These are phyloP conservation scores for Anniella stebbinsi DNA, from an alignment of 2,797 vertebrate genomes.

Conservation along the genomic window DNA sequence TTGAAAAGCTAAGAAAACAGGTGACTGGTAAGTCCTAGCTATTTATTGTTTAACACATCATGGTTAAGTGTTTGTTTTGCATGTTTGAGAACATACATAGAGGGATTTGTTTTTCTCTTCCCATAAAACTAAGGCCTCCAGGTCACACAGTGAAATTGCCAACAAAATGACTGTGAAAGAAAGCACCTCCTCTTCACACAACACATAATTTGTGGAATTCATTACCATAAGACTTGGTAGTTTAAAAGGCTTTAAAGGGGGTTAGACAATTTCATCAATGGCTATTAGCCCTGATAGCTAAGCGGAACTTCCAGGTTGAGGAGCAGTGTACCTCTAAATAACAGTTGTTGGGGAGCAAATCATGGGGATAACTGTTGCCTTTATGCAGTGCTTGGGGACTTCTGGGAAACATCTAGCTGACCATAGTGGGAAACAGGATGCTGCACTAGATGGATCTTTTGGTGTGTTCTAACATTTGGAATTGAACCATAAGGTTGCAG, in stretches of 20 bases:
- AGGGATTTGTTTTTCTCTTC: not conserved
- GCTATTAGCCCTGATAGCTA: not conserved
- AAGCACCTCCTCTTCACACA: not conserved
- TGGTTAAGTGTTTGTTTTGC: not conserved
- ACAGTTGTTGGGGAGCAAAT: too few relatives aligned
- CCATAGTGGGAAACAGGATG: not conserved
- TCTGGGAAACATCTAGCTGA: not conserved
- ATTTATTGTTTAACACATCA: constrained; percentile 2
- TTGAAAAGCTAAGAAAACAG: constrained; percentile 94
- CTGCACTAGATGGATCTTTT: not conserved
- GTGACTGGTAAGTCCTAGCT: constrained; percentile 84
- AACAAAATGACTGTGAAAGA: not conserved
- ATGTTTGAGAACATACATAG: not conserved
- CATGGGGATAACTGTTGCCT: not conserved
- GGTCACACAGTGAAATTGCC: not conserved
- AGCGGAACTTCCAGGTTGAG: not conserved
- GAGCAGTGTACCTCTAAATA: too few relatives aligned
- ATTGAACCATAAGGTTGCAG: not conserved
- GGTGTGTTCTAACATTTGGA: not conserved
- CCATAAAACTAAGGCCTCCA: not conserved
- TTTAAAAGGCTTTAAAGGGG: not conserved
- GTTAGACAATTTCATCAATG: not conserved
- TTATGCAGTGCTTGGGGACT: not conserved
- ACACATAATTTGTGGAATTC: not conserved
- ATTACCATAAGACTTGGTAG: not conserved